Evolutionary conservation across 2,113 vertebrate species (phyloP).

Genomic region (Mirounga angustirostris): DNA sequence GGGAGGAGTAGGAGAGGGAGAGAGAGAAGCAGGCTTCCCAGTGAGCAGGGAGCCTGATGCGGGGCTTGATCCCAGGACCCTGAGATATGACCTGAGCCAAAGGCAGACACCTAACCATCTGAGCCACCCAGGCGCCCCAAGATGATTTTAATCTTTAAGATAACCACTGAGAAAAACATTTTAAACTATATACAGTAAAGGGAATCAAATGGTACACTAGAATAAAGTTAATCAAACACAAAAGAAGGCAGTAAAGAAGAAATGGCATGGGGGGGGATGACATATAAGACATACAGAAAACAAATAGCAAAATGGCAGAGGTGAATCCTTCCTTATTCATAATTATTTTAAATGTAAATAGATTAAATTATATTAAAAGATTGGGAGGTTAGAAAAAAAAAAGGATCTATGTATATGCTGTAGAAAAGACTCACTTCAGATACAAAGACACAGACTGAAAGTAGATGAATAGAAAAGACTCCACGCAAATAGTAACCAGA

Average conservation of each 20-base stretch:
- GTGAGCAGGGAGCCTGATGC: too few relatives aligned
- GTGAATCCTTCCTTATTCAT: background rate
- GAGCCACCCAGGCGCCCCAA: background rate
- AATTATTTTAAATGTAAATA: background rate
- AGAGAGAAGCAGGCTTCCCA: too few relatives aligned
- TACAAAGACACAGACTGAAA: background rate
- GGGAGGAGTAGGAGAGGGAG: too few relatives aligned
- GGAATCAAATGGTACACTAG: background rate
- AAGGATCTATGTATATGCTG: background rate
- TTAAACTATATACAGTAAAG: background rate
- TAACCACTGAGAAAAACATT: background rate
- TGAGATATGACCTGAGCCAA: too few relatives aligned
- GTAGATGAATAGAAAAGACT: background rate
- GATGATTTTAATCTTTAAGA: background rate
- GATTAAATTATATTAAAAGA: background rate
- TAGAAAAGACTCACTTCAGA: background rate
- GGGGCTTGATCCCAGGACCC: too few relatives aligned
- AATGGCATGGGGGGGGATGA: background rate
- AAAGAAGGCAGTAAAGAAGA: background rate
- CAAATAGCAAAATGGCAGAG: background rate
- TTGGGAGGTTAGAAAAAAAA: background rate
- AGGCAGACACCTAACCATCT: too few relatives aligned
- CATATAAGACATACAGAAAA: background rate
- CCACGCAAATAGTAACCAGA: background rate
- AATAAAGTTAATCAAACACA: background rate